phyloP scores from a whole-genome alignment of 1,140 invertebrate genomes.

The Rhopalosiphum padi region DNA sequence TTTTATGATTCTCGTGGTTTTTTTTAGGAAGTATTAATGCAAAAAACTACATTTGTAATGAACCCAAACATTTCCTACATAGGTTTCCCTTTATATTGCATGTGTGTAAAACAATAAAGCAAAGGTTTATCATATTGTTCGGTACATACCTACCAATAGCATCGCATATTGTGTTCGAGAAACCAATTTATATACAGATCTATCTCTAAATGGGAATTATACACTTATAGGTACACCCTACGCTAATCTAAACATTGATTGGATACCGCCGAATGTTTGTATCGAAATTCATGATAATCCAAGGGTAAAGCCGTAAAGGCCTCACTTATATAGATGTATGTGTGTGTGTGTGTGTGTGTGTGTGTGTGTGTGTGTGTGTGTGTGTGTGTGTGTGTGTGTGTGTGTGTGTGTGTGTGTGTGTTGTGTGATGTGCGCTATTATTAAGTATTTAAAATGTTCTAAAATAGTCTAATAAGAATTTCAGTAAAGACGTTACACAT shows the following conservation, averaged over 20 bases:
- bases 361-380: neutral
- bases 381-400: neutral
- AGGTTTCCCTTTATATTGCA: neutral
- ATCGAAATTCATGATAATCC: neutral
- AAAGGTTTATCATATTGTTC: constrained; percentile 19
- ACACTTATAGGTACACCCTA: neutral
- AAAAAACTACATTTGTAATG: neutral
- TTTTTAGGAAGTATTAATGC: neutral
- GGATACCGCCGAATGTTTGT: neutral
- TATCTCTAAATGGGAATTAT: constrained; percentile 1
- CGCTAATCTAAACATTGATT: neutral
- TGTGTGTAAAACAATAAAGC: neutral
- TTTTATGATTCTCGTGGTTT: neutral
- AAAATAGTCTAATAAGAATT: neutral
- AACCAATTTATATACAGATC: constrained; percentile 4
- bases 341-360: neutral
- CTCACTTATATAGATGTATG: neutral
- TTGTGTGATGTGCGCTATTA: neutral
- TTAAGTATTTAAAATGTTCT: neutral
- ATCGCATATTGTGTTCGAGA: neutral
- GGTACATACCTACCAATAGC: neutral
- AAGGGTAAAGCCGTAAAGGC: neutral
- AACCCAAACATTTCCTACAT: neutral
- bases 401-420: neutral
- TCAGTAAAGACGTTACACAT: neutral